Evolutionary conservation across 1,140 invertebrate genomes (phyloP).

Genomic region (Octopus sinensis): DNA sequence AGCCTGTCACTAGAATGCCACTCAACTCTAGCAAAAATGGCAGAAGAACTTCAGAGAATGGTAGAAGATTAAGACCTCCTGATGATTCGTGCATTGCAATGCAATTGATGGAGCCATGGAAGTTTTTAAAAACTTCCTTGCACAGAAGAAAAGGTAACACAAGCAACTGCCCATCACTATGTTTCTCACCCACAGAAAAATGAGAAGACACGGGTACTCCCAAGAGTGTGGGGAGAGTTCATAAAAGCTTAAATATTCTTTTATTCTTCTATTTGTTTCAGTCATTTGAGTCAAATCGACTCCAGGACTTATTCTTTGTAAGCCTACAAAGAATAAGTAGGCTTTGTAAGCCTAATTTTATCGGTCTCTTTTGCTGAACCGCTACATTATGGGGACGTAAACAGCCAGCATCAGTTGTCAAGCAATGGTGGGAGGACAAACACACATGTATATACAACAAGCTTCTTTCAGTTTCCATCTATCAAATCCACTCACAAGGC

Average conservation of each 20-base stretch:
- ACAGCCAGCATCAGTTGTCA: too few species aligned
- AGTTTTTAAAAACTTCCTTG: background rate
- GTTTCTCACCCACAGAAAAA: background rate
- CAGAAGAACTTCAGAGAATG: constrained; percentile 7
- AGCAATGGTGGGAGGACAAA: too few species aligned
- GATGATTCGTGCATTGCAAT: constrained; percentile 7
- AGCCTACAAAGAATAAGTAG: too few species aligned
- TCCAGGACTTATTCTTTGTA: too few species aligned
- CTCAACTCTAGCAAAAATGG: background rate
- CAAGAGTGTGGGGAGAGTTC: background rate
- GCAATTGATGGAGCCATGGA: constrained; percentile 1
- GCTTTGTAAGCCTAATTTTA: too few species aligned
- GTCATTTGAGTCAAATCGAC: too few species aligned
- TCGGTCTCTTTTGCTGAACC: too few species aligned
- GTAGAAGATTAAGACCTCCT: background rate
- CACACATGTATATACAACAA: too few species aligned
- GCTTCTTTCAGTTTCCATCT: too few species aligned
- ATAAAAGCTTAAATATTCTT: background rate
- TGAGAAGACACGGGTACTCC: background rate
- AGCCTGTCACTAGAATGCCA: background rate
- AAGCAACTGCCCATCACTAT: background rate
- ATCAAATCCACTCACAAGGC: too few species aligned
- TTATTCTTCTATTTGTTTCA: too few species aligned
- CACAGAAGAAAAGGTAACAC: background rate
- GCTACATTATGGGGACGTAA: too few species aligned